phyloP scores from a whole-genome alignment of 2,797 vertebrate species.

The Jordanella pulchra region DNA sequence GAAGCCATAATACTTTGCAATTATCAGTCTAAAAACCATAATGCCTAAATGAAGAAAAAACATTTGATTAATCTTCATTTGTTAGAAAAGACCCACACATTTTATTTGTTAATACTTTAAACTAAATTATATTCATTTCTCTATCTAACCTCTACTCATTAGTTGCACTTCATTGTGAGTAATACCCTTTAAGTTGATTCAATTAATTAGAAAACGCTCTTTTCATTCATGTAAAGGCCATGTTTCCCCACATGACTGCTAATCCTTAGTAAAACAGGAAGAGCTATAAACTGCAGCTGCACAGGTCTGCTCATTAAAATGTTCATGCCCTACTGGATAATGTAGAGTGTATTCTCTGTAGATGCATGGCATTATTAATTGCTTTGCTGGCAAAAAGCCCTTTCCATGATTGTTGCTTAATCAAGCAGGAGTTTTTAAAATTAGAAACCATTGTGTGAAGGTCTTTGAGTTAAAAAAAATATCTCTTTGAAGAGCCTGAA shows the following conservation, averaged over 20 bases:
- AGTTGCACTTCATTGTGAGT: constrained; percentile 20
- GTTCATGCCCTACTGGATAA: not conserved
- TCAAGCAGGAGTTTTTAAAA: not conserved
- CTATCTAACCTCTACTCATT: constrained; percentile 30
- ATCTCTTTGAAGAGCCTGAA: constrained; percentile 1
- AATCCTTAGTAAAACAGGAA: constrained; percentile 1
- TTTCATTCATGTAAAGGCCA: constrained; percentile 25
- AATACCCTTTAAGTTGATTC: constrained; percentile 30
- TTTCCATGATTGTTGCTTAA: not conserved
- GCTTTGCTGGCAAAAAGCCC: not conserved
- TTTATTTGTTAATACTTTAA: constrained; percentile 42
- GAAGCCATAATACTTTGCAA: constrained; percentile 16
- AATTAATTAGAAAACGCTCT: constrained; percentile 19
- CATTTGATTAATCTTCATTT: constrained; percentile 14
- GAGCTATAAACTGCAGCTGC: not conserved
- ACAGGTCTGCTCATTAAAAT: not conserved
- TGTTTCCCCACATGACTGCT: constrained; percentile 5
- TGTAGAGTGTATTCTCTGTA: not conserved
- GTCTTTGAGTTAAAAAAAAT: constrained; percentile 7
- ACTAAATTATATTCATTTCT: constrained; percentile 35
- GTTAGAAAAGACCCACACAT: constrained; percentile 26
- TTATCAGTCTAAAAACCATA: constrained; percentile 14
- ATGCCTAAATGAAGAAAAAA: constrained; percentile 19
- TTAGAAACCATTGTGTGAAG: not conserved
- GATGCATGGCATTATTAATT: not conserved